Percentiles rank a stretch among this genome's conserved stretches.
phyloP scores from a whole-genome alignment of 2,888 invertebrate genomes.

The Tetranychus truncatus region DNA sequence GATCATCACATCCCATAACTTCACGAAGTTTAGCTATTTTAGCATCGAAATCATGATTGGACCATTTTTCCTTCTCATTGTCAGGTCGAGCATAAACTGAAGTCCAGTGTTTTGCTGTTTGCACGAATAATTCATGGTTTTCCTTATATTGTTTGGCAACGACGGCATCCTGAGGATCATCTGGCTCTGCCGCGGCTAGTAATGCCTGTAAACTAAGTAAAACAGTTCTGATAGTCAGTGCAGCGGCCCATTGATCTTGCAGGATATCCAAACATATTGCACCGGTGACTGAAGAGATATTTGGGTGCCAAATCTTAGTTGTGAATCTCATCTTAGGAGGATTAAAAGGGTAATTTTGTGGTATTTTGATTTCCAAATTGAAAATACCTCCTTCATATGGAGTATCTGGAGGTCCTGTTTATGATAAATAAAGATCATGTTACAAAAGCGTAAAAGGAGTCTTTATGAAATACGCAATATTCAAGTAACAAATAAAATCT shows the following conservation, averaged over 20 bases:
- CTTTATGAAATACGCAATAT: not conserved
- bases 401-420: slow-evolving; percentile 68
- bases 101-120: slow-evolving; percentile 92
- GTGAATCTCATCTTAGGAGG: slow-evolving; percentile 95
- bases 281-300: slow-evolving; percentile 91
- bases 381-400: slow-evolving; percentile 94
- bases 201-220: slow-evolving; percentile 85
- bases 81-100: slow-evolving; percentile 53
- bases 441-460: not conserved
- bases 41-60: slow-evolving; percentile 58
- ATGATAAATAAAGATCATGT: not conserved
- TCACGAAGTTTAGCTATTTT: slow-evolving; percentile 61
- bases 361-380: slow-evolving; percentile 82
- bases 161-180: slow-evolving; percentile 78
- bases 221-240: slow-evolving; percentile 89
- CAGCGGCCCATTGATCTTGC: slow-evolving; percentile 97
- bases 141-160: slow-evolving; percentile 94
- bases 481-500: no score
- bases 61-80: slow-evolving; percentile 14
- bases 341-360: slow-evolving; percentile 97
- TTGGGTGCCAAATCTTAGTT: slow-evolving; percentile 99
- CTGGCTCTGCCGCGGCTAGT: slow-evolving; percentile 76
- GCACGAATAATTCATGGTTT: slow-evolving; percentile 59
- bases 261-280: slow-evolving; percentile 96
- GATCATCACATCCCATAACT: slow-evolving; percentile 85